phyloP scores from a whole-genome alignment of 2,113 vertebrate species.

The Corythornis cristatus region DNA sequence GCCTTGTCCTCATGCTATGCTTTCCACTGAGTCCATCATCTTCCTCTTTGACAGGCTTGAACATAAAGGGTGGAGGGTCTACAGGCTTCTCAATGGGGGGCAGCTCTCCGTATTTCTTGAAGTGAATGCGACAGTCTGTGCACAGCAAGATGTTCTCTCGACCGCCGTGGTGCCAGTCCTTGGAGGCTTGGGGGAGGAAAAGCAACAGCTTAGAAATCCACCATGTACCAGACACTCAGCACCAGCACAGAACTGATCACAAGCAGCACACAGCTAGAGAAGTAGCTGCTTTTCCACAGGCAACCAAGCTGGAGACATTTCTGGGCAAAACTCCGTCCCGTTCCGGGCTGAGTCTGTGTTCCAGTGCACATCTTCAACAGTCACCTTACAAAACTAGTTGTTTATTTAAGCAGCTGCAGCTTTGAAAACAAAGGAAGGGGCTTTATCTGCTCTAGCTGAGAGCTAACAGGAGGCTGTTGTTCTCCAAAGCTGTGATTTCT shows the following conservation, averaged over 20 bases:
- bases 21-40: conserved; percentile 98
- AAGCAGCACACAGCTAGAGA: not conserved
- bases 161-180: conserved; percentile 99
- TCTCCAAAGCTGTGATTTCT: not conserved
- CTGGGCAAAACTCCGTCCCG: not conserved
- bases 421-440: not conserved
- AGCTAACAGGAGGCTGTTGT: not conserved
- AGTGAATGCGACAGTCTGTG: conserved; percentile 97
- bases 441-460: not conserved
- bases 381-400: not conserved
- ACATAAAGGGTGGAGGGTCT: conserved; percentile 99
- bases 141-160: conserved; percentile 96
- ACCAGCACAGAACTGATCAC: rapidly evolving
- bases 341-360: not conserved
- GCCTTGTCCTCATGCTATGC: conserved; percentile 99
- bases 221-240: not conserved
- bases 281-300: not conserved
- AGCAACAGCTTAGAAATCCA: not conserved
- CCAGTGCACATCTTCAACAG: not conserved
- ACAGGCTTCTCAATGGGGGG: conserved; percentile 98
- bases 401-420: not conserved
- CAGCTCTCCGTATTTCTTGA: conserved; percentile 99
- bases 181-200: conserved; percentile 83
- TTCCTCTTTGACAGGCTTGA: conserved; percentile 99
- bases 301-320: not conserved